Conservation (phyloP, 2,888 invertebrate genomes). For the Melinopterus prodromus region DNA sequence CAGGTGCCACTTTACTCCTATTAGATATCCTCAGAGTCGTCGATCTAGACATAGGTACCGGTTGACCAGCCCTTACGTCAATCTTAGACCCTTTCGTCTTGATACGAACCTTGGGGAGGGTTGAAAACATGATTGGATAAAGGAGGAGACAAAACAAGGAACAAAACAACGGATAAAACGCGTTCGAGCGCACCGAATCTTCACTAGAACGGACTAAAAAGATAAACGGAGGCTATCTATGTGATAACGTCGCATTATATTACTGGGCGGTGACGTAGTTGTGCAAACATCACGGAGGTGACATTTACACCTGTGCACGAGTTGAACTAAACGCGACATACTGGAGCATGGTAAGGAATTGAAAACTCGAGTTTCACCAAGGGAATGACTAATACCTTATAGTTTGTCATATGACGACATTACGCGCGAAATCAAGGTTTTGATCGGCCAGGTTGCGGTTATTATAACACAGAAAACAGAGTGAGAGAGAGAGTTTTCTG, state of each 20-base stretch:
- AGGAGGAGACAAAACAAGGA: not conserved
- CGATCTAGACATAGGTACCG: constrained; percentile 45
- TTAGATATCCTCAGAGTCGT: constrained; percentile 49
- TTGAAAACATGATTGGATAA: not conserved
- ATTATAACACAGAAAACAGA: too few species aligned
- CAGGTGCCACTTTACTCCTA: constrained; percentile 61
- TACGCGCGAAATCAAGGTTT: too few species aligned
- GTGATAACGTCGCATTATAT: constrained; percentile 40
- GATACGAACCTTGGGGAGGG: constrained; percentile 57
- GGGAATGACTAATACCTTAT: not conserved
- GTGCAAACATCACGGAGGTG: constrained; percentile 26
- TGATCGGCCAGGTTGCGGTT: too few species aligned
- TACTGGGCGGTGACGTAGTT: constrained; percentile 44
- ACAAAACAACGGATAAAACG: not conserved
- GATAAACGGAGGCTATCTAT: not conserved
- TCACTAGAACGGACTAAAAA: not conserved
- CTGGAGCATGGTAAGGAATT: not conserved
- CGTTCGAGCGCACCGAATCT: not conserved
- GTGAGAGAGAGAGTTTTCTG: too few species aligned
- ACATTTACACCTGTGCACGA: constrained; percentile 12
- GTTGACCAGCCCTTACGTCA: constrained; percentile 43
- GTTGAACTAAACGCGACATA: not conserved
- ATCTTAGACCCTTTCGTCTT: constrained; percentile 53
- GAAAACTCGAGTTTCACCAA: too few species aligned
- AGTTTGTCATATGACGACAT: too few species aligned